Base-by-base conservation (phyloP, 2,113 vertebrate genomes). In the Alethe castanea region DNA sequence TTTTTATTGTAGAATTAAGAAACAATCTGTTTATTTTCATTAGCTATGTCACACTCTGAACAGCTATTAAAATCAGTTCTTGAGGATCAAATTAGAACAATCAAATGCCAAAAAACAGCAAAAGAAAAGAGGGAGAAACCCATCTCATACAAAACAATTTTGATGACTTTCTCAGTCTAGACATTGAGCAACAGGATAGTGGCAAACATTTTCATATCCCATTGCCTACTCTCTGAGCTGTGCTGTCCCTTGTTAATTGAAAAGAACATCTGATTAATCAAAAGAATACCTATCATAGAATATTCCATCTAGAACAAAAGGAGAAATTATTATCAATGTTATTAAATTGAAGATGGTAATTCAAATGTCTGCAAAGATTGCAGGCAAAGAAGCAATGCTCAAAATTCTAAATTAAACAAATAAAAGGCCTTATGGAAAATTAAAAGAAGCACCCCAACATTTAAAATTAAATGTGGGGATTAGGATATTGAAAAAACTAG, bases 11-110 rank as follows among this genome's bases (percentile, higher is more conserved):
- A 78, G 44, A 71, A 54, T 16, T 76, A 76, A 93, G 53, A 47
- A 93, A 64, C 74, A 73, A 44, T 88, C 59, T 94, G 62, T 88
- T 90, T 25, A 56, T 71, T 94, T 89, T 93, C 76, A 86, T 78
- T 77, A 92, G 35, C 61, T 90, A 47, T 0, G 0, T 71, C 79
- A 64, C 44, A 31, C 31, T 65, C 17, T 52, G 42, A 61, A 80
- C 64, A 88, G 60, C 71, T 94, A 73, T 71, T 94, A 67, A 73
- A 86, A 81, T 67, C 0, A 2, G 15, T 88, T 88, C 8, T 78
- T 56, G 31, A 77, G 31, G 48, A 81, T 53, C 29, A 47, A 81
- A 83, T 74, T 70, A 66, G 29, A 91, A 5, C 26, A 62, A 91
- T 42, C 6, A 35, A 92, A 87, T 59, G 17, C 7, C 3, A 40